phyloP scores from a whole-genome alignment of 1,140 invertebrate species.

The Magallana ariakensis region DNA sequence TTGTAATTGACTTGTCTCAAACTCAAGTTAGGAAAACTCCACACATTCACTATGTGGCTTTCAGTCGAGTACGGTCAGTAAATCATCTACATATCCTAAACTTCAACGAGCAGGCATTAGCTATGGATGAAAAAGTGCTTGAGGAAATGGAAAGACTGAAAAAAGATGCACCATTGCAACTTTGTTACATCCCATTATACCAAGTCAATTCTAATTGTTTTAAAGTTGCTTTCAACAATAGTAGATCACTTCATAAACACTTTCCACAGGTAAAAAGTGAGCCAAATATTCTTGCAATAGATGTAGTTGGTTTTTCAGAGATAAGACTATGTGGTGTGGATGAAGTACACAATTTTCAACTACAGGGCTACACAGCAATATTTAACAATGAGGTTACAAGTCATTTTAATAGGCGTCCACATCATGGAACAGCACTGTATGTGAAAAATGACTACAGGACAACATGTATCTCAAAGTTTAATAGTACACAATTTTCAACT shows the following conservation, averaged over 20 bases:
- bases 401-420: neutral
- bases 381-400: neutral
- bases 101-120: conserved; percentile 37
- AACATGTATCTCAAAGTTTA: neutral
- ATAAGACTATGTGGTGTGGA: conserved; percentile 33
- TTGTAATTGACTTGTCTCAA: conserved; percentile 42
- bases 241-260: conserved; percentile 23
- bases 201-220: neutral
- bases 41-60: conserved; percentile 45
- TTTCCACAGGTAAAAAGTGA: conserved; percentile 9
- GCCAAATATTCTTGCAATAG: conserved; percentile 14
- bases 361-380: neutral
- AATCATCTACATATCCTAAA: conserved; percentile 22
- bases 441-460: neutral
- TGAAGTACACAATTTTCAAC: neutral
- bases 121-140: conserved; percentile 31
- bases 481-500: too few species aligned
- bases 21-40: neutral
- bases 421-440: conserved; percentile 35
- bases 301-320: conserved; percentile 48
- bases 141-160: conserved; percentile 45
- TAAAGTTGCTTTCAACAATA: neutral
- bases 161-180: neutral
- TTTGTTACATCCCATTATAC: conserved; percentile 1
- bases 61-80: neutral